Evolutionary conservation across 2,797 vertebrate genomes (phyloP), one percentile per base, ranked within the genome.

Genomic region (Malurus splendens): DNA sequence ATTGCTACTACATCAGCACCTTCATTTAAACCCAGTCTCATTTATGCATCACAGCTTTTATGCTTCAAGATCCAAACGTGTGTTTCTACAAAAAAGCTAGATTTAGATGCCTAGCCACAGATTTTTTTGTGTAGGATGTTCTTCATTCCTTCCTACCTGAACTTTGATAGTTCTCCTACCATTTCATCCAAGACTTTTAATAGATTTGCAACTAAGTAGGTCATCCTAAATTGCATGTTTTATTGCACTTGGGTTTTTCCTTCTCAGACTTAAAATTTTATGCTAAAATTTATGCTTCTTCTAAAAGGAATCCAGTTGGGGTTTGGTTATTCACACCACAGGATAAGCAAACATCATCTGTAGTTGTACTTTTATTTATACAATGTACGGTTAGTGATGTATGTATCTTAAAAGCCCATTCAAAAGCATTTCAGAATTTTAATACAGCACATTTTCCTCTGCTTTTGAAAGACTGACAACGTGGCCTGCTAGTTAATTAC

Each of bases 121-220:
- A 90, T 72, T 84, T 85, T 73, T 65, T 55, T 86, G 86, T 88
- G 88, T 84, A 84, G 90, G 86, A 92, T 86, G 90, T 50, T 94
- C 82, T 90, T 90, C 91, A 60, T 84, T 88, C 81, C 78, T 88
- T 91, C 81, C 79, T 92, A 91, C 73, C 89, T 94, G 84, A 90
- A 87, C 82, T 67, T 75, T 2, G 13, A 90, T 86, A 93, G 54
- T 33, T 90, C 54, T 78, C 80, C 73, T 77, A 86, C 82, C 6
- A 0, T 80, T 89, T 74, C 47, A 79, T 77, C n/a, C 30, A 82
- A 78, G 74, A 45, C 55, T 61, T 82, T 66, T 74, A 79, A 87
- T 57, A 57, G 38, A 60, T 77, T 56, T 85, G 65, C 62, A 90
- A 87, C 45, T 70, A 84, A 82, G n/a, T 30, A 70, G 68, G 75